Evolutionary conservation across 2,797 vertebrate genomes (phyloP).

Genomic region (Parotocinclus haroldoi): DNA sequence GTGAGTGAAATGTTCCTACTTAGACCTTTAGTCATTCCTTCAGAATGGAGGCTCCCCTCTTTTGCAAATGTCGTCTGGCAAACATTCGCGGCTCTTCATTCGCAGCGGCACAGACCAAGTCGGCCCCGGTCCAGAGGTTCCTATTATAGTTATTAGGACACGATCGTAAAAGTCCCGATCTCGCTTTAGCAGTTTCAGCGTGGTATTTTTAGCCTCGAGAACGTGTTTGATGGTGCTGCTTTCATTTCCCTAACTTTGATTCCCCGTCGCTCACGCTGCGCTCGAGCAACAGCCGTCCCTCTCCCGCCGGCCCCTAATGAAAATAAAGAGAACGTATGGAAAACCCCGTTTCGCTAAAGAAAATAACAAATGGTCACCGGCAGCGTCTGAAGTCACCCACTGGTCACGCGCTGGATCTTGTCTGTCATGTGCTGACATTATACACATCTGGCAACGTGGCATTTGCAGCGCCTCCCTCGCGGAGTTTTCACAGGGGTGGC

Average conservation of each 20-base stretch:
- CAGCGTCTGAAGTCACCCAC: neutral
- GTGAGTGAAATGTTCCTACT: slow-evolving; percentile 38
- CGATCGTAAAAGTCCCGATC: slow-evolving; percentile 35
- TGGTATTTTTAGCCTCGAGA: slow-evolving; percentile 42
- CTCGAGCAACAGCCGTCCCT: neutral
- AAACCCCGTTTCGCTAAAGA: slow-evolving; percentile 8
- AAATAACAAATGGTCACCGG: neutral
- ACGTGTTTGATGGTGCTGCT: slow-evolving; percentile 16
- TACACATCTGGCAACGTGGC: slow-evolving; percentile 8
- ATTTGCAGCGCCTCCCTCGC: too few relatives aligned
- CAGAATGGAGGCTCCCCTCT: slow-evolving; percentile 42
- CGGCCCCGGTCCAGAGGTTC: slow-evolving; percentile 35
- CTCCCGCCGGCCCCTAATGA: neutral
- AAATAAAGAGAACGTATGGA: neutral
- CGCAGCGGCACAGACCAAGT: slow-evolving; percentile 27
- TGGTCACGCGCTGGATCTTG: too few relatives aligned
- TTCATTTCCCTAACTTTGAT: slow-evolving; percentile 1
- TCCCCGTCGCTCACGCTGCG: neutral
- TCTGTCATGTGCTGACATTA: neutral
- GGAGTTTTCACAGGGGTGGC: too few relatives aligned
- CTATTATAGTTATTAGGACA: slow-evolving; percentile 51
- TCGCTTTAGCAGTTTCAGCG: slow-evolving; percentile 17
- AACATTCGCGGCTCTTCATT: slow-evolving; percentile 38
- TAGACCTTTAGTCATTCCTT: slow-evolving; percentile 43
- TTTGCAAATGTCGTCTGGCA: slow-evolving; percentile 40